phyloP scores from a whole-genome alignment of 2,113 vertebrate species.

The Ctenodactylus gundi region DNA sequence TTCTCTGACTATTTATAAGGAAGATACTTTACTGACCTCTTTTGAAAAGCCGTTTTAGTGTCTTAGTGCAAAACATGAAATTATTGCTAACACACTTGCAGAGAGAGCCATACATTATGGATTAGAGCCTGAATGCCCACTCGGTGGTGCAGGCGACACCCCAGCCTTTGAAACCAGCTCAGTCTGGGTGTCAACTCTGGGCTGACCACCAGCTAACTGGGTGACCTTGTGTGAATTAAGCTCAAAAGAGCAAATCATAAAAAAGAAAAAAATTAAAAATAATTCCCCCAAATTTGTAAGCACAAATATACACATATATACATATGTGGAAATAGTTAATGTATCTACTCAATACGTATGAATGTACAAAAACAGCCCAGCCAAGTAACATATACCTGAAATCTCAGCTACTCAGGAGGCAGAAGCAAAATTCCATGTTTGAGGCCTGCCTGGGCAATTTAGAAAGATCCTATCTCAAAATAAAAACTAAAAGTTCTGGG shows the following conservation, averaged over 20 bases:
- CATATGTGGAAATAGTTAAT: neutral
- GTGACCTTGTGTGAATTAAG: neutral
- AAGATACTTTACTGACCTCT: neutral
- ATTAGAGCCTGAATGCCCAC: neutral
- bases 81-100: neutral
- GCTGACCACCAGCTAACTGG: neutral
- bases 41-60: neutral
- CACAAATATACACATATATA: neutral
- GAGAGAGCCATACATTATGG: neutral
- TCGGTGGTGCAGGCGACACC: neutral
- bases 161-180: neutral
- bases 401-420: neutral
- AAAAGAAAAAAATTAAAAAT: neutral
- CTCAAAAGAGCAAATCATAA: neutral
- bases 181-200: neutral
- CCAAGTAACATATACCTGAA: neutral
- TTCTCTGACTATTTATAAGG: neutral
- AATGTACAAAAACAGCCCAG: neutral
- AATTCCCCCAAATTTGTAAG: neutral
- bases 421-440: neutral
- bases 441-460: neutral
- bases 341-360: neutral
- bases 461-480: neutral
- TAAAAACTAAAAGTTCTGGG: neutral
- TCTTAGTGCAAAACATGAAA: conserved; percentile 34